Percentiles rank a stretch among this genome's conserved stretches.
Conservation (phyloP, 2,888 invertebrate species). For the Cepaea hortensis region DNA sequence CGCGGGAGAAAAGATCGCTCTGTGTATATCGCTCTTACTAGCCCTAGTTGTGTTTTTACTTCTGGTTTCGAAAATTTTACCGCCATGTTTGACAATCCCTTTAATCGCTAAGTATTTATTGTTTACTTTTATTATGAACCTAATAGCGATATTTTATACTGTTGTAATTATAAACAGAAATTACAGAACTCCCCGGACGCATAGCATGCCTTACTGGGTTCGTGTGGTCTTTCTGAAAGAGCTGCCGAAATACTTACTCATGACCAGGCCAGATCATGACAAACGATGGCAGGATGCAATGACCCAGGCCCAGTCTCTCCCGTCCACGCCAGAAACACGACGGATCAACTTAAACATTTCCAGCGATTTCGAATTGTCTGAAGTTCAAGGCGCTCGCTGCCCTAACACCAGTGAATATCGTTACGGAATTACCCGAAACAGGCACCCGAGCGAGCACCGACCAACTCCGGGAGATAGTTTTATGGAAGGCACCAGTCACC, state of each 20-base stretch:
- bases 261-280: constrained; percentile 89
- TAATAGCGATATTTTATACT: constrained; percentile 98
- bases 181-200: constrained; percentile 94
- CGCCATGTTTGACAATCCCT: constrained; percentile 97
- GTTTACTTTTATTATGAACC: constrained; percentile 99
- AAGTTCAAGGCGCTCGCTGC: neutral
- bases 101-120: constrained; percentile 98
- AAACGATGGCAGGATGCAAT: constrained; percentile 76
- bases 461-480: constrained; percentile 2
- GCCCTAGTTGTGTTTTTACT: constrained; percentile 99
- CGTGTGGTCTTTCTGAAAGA: constrained; percentile 95
- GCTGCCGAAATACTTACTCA: constrained; percentile 91
- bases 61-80: constrained; percentile 98
- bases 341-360: constrained; percentile 12
- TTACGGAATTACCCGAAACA: neutral
- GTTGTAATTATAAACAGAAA: constrained; percentile 99
- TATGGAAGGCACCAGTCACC: neutral
- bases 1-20: constrained; percentile 91
- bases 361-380: constrained; percentile 15
- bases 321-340: constrained; percentile 4
- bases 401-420: neutral
- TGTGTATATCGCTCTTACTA: constrained; percentile 97
- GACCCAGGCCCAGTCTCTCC: constrained; percentile 43
- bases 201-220: constrained; percentile 98
- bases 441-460: neutral